These are phyloP conservation scores for Epizoanthus stellaris DNA, from an alignment of 92 coral and sea anemone species.

Conservation along the genomic window DNA sequence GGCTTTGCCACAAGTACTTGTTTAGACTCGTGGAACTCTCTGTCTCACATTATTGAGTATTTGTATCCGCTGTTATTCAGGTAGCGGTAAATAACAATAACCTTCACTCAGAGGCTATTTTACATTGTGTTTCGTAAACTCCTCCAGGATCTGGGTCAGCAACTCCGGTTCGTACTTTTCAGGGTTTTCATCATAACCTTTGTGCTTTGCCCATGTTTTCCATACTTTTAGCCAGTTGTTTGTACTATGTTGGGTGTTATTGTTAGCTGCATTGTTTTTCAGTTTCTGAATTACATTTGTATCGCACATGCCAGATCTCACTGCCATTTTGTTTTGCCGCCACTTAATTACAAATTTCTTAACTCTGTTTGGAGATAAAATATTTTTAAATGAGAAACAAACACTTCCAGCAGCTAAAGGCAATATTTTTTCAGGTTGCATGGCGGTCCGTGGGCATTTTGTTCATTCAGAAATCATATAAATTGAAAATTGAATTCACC, in stretches of 20 bases:
- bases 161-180: conserved; percentile 29
- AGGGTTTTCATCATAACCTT: conserved; percentile 13
- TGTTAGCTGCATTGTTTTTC: conserved; percentile 28
- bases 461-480: too few relatives aligned
- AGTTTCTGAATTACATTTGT: conserved; percentile 39
- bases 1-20: too few relatives aligned
- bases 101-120: conserved; percentile 49
- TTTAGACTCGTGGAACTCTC: too few relatives aligned
- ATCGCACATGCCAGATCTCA: too few relatives aligned
- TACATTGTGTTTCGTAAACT: conserved; percentile 42
- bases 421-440: too few relatives aligned
- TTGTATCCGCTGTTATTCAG: conserved; percentile 27
- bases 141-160: conserved; percentile 31
- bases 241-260: conserved; percentile 21
- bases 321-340: too few relatives aligned
- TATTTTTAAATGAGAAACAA: too few relatives aligned
- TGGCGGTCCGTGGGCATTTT: too few relatives aligned
- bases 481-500: too few relatives aligned
- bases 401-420: too few relatives aligned
- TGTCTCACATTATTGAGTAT: conserved; percentile 31
- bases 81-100: conserved; percentile 16
- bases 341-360: neutral
- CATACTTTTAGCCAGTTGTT: conserved; percentile 42
- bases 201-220: conserved; percentile 41
- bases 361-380: neutral